Conservation (phyloP, 2,888 invertebrate species). For the Scrobipalpa atriplicella region DNA sequence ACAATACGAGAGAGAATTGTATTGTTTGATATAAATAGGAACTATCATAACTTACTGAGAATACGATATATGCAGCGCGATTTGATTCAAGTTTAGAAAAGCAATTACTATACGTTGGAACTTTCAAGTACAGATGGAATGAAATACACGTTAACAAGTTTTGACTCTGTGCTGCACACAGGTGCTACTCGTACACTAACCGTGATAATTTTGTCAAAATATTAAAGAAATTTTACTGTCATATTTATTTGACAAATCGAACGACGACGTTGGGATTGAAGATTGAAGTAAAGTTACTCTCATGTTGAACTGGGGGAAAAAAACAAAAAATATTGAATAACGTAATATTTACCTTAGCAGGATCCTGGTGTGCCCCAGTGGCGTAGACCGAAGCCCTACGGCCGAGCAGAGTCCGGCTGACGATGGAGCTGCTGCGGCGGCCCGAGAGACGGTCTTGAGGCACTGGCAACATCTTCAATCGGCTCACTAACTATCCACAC, state of each 20-base stretch:
- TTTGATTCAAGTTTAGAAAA: neutral
- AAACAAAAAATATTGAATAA: no score
- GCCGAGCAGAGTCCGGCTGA: constrained; percentile 85
- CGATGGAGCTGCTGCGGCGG: constrained; percentile 86
- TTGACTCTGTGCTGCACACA: no score
- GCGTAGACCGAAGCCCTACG: constrained; percentile 85
- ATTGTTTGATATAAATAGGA: neutral
- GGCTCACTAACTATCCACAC: neutral
- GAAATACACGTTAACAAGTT: no score
- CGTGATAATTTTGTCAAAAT: no score
- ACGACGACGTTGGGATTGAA: neutral
- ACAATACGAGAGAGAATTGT: constrained; percentile 26
- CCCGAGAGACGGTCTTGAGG: constrained; percentile 83
- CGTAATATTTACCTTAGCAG: constrained; percentile 82
- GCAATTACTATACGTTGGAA: neutral
- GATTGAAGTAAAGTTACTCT: no score
- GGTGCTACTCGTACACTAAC: no score
- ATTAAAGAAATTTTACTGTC: no score
- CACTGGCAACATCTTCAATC: constrained; percentile 73
- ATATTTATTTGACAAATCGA: neutral
- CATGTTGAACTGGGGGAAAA: no score
- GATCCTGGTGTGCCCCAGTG: constrained; percentile 84
- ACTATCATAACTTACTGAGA: neutral
- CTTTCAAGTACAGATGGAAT: no score
- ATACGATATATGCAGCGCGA: neutral